Base-by-base conservation (phyloP, 2,113 vertebrate genomes). In the Chionis minor region DNA sequence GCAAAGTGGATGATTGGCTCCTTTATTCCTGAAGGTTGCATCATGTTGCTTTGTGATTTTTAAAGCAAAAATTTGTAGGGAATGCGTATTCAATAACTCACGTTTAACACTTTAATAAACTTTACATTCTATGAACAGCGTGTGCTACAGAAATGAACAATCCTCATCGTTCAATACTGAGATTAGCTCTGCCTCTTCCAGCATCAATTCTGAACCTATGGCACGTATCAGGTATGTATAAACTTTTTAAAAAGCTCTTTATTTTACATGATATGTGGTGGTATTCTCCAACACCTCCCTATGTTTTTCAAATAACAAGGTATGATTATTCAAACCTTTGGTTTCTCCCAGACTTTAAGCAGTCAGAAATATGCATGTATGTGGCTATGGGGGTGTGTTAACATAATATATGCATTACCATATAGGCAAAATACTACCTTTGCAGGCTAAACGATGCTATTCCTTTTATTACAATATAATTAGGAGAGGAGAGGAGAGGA, bases 271-370 rank as follows among this genome's bases (percentile, higher is more conserved):
- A 95, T 42, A 55, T 32, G 38, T 38, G 38, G 38, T 33, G 30
- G 42, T 91, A 96, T 96, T 92, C 70, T 82, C 67, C 85, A 96
- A 87, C 44, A 95, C 42, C 44, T 97, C 63, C 62, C 47, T 92
- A 86, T 65, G 59, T 92, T 96, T 82, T 93, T 81, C 87, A 84
- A 78, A 72, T 27, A 94, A 94, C 14, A 40, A 83, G 38, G 55
- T 82, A 87, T 56, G 42, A 86, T n/a, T 84, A 94, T 88, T 88
- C 80, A 93, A 92, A 95, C 49, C 28, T 97, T 87, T 73, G 49
- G 71, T 90, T 96, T 33, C 44, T 82, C n/a, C 15, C 33, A 89
- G 47, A 26, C 28, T 88, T 88, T 94, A 82, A 95, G 70, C 81
- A 92, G 79, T 72, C 55, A 95, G 94, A 94, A 90, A 91, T 74